These are phyloP conservation scores for Colletes latitarsis DNA, from an alignment of 1,140 invertebrate genomes.

Conservation along the genomic window DNA sequence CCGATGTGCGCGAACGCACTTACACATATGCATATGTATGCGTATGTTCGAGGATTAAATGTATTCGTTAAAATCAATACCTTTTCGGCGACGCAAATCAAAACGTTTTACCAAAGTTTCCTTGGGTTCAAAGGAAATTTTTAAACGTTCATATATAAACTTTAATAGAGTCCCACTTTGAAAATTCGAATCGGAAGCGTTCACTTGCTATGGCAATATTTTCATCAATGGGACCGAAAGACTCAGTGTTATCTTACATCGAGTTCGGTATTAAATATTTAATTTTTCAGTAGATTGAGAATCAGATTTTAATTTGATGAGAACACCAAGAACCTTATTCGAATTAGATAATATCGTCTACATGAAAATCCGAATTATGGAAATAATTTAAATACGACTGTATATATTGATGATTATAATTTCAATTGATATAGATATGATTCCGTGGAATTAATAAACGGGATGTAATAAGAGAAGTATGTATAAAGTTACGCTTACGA, in stretches of 20 bases:
- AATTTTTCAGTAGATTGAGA: background rate
- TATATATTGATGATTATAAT: background rate
- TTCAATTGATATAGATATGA: background rate
- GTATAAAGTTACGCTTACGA: too few species aligned
- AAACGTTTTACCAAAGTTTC: background rate
- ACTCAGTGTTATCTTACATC: background rate
- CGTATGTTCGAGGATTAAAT: background rate
- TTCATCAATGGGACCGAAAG: background rate
- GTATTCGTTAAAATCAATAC: background rate
- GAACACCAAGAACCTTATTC: background rate
- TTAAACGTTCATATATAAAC: background rate
- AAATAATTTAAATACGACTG: background rate
- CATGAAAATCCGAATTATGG: background rate
- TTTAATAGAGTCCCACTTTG: background rate
- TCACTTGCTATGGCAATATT: too few species aligned
- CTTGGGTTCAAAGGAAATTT: background rate
- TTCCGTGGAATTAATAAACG: too few species aligned
- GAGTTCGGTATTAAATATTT: background rate
- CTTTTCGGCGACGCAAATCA: background rate
- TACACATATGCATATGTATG: constrained; percentile 18
- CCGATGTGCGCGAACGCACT: background rate
- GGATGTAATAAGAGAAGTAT: too few species aligned
- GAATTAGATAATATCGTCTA: too few species aligned
- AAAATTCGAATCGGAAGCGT: background rate
- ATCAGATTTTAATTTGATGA: background rate